phyloP scores from a whole-genome alignment of 2,113 vertebrate species.

The Plecotus auritus region DNA sequence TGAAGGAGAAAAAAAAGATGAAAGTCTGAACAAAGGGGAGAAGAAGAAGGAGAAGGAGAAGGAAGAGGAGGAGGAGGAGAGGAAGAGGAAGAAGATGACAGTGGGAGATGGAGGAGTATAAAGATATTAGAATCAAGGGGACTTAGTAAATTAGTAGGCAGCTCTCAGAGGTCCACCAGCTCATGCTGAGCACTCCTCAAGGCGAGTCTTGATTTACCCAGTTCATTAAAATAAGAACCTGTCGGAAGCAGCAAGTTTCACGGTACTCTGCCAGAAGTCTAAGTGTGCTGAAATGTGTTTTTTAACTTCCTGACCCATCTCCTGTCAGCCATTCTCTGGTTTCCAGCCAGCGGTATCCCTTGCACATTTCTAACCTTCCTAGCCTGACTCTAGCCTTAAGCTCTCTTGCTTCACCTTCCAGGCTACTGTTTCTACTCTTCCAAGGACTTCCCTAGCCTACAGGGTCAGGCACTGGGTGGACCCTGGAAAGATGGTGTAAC shows the following conservation, averaged over 20 bases:
- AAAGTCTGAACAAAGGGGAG: neutral
- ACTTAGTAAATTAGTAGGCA: slow-evolving; percentile 1
- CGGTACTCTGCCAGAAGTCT: neutral
- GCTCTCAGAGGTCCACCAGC: neutral
- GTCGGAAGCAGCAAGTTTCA: neutral
- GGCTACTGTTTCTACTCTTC: neutral
- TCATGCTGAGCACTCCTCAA: neutral
- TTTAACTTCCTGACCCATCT: slow-evolving; percentile 13
- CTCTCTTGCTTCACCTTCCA: neutral
- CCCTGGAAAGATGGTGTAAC: neutral
- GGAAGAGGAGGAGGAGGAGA: too few relatives aligned
- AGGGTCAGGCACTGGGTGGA: neutral
- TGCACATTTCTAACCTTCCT: neutral
- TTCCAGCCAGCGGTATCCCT: fast-evolving
- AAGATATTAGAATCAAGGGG: neutral
- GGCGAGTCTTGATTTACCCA: slow-evolving; percentile 26
- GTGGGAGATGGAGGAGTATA: neutral
- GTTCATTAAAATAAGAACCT: slow-evolving; percentile 52
- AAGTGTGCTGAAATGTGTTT: neutral
- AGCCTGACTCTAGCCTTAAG: neutral
- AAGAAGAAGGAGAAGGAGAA: neutral
- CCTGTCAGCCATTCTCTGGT: neutral
- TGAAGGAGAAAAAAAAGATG: neutral
- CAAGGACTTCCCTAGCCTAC: fast-evolving
- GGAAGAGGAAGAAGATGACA: neutral